Conservation (phyloP, 2,113 vertebrate species). For the Dasypus novemcinctus region DNA sequence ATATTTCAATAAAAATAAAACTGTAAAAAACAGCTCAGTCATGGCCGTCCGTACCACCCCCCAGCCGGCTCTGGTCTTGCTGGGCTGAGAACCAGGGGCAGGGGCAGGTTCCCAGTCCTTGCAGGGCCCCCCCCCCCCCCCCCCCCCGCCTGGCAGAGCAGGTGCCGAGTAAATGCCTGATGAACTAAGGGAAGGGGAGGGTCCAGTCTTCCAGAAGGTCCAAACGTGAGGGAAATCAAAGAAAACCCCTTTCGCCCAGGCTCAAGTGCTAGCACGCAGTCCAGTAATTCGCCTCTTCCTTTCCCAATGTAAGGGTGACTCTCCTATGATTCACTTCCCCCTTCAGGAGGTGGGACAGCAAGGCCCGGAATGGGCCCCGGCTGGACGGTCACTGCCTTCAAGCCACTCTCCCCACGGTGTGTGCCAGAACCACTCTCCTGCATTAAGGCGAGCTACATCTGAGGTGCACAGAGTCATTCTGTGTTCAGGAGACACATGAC, state of each 20-base stretch:
- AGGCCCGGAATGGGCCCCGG: not conserved
- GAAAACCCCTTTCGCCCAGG: not conserved
- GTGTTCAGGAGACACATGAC: not conserved
- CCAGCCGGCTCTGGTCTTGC: not conserved
- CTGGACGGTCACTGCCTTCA: accelerated
- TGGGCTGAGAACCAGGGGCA: not conserved
- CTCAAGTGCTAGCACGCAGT: not conserved
- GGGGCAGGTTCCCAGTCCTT: too few species aligned
- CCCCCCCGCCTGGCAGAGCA: accelerated
- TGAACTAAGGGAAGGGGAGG: not conserved
- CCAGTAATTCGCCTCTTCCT: not conserved
- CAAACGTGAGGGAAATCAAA: not conserved
- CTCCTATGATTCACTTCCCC: accelerated
- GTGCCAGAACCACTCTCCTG: not conserved
- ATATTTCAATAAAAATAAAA: not conserved
- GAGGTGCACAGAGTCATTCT: not conserved
- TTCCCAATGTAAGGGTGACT: not conserved
- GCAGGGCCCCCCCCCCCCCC: not conserved
- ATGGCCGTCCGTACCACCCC: not conserved
- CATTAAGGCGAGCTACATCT: not conserved
- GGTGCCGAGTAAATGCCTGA: not conserved
- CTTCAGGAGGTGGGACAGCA: not conserved
- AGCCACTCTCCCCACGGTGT: not conserved
- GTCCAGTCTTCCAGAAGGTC: not conserved
- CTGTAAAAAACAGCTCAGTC: not conserved